phyloP scores from a whole-genome alignment of 2,888 invertebrate genomes.

The Phorcus lineatus region DNA sequence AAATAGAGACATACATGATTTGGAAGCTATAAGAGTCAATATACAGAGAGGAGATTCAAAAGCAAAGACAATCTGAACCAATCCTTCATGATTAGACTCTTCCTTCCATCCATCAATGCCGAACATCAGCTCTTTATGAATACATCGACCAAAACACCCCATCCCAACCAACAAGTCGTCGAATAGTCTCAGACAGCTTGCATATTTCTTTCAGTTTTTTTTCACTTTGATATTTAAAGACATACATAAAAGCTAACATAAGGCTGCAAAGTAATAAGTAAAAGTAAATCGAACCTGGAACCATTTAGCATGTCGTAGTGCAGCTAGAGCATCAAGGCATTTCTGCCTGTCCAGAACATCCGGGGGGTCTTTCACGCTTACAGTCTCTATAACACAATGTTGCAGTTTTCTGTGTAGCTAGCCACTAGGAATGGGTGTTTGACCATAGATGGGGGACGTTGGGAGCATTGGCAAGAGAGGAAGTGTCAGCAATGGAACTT shows the following conservation, averaged over 20 bases:
- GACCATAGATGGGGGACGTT: slow-evolving; percentile 63
- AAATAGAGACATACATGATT: no score
- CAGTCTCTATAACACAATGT: slow-evolving; percentile 71
- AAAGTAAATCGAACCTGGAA: slow-evolving; percentile 90
- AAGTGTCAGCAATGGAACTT: not conserved
- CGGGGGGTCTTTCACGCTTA: slow-evolving; percentile 82
- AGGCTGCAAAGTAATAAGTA: slow-evolving; percentile 71
- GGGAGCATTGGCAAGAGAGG: not conserved
- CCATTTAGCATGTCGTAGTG: slow-evolving; percentile 99
- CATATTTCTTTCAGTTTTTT: not conserved
- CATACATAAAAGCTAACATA: slow-evolving; percentile 47
- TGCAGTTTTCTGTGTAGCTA: slow-evolving; percentile 3
- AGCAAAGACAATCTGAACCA: not conserved
- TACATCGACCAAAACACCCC: not conserved
- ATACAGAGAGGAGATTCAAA: no score
- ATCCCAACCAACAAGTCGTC: not conserved
- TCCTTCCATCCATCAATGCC: slow-evolving; percentile 23
- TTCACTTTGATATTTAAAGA: not conserved
- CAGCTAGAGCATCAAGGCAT: slow-evolving; percentile 99
- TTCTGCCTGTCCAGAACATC: slow-evolving; percentile 99
- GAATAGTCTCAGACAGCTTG: not conserved
- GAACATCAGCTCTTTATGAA: not conserved
- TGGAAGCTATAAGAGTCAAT: no score
- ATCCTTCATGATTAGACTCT: not conserved
- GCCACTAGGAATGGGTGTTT: slow-evolving; percentile 74